Percentiles rank a stretch among this genome's conserved stretches.
Conservation (phyloP, 2,888 invertebrate species). For the Carabus problematicus region DNA sequence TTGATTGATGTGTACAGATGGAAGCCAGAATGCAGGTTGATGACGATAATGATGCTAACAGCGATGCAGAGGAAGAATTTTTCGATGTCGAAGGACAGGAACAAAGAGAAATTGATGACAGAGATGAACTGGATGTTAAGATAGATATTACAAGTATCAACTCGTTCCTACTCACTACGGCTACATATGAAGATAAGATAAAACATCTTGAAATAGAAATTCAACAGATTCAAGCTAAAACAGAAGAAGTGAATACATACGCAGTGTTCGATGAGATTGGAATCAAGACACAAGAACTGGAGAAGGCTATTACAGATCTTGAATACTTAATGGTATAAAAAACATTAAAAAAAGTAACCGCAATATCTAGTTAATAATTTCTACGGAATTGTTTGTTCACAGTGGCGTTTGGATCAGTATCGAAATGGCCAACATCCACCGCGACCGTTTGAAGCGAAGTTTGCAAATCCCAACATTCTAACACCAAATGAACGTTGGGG, state of each 20-base stretch:
- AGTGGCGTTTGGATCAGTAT: constrained; percentile 44
- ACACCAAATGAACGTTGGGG: constrained; percentile 52
- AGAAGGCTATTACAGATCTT: constrained; percentile 52
- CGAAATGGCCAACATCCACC: constrained; percentile 23
- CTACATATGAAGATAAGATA: neutral
- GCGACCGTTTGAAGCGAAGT: constrained; percentile 42
- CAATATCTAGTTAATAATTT: neutral
- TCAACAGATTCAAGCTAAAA: constrained; percentile 13
- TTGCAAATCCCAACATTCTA: constrained; percentile 49
- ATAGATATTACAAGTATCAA: constrained; percentile 7
- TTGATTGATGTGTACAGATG: neutral
- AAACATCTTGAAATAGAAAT: constrained; percentile 2
- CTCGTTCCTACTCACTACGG: neutral
- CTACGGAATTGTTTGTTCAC: constrained; percentile 10
- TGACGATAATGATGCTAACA: constrained; percentile 16
- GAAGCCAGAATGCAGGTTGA: constrained; percentile 9
- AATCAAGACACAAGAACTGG: constrained; percentile 48
- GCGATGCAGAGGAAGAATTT: constrained; percentile 36
- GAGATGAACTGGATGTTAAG: constrained; percentile 20
- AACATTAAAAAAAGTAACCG: constrained; percentile 48
- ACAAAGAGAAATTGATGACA: constrained; percentile 31
- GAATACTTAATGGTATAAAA: constrained; percentile 54
- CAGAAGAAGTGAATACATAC: constrained; percentile 17
- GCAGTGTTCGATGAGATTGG: constrained; percentile 50
- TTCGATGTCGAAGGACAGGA: constrained; percentile 37